Evolutionary conservation across 2,888 invertebrate species (phyloP).

Genomic region (Gortyna flavago): DNA sequence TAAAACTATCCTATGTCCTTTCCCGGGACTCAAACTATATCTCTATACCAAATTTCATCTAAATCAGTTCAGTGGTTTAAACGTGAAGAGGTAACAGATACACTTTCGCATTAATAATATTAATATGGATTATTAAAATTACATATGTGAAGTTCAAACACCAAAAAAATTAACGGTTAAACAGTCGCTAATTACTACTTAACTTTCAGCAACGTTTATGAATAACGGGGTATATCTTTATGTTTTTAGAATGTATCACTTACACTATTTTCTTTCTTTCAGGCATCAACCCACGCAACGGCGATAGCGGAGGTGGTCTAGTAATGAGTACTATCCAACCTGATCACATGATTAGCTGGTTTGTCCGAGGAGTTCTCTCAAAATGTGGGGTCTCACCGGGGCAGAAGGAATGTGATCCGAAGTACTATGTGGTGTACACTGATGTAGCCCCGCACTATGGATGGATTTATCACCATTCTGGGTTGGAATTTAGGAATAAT

Average conservation of each 20-base stretch:
- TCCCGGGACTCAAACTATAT: too few species aligned
- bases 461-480: conserved; percentile 84
- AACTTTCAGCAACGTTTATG: not conserved
- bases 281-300: conserved; percentile 91
- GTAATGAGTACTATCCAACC: conserved; percentile 80
- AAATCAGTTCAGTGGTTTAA: too few species aligned
- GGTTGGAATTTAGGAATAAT: conserved; percentile 76
- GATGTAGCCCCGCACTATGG: conserved; percentile 85
- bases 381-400: conserved; percentile 80
- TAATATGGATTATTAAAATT: not conserved
- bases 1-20: too few species aligned
- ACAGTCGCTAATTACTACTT: not conserved
- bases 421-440: conserved; percentile 82
- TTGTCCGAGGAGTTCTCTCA: conserved; percentile 83
- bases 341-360: conserved; percentile 83
- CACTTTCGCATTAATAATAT: too few species aligned
- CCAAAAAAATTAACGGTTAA: not conserved
- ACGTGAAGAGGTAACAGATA: too few species aligned
- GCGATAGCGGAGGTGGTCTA: conserved; percentile 92
- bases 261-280: conserved; percentile 36
- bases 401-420: conserved; percentile 76
- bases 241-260: not conserved
- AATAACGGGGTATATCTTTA: not conserved
- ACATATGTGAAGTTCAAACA: not conserved
- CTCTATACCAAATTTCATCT: too few species aligned